phyloP scores from a whole-genome alignment of 1,140 invertebrate genomes.

The Cydia pomonella region DNA sequence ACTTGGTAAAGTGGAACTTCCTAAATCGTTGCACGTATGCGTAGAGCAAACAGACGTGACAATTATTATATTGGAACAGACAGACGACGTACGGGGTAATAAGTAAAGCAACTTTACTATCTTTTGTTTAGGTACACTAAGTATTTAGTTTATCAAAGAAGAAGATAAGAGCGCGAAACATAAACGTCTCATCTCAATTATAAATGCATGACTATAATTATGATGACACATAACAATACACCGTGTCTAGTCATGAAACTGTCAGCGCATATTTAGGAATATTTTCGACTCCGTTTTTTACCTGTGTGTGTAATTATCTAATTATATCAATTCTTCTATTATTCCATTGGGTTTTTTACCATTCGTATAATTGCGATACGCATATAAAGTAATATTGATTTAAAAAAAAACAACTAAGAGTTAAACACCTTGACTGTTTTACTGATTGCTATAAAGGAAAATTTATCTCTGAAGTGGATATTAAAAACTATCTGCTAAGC shows the following conservation, averaged over 20 bases:
- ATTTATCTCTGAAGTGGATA: not conserved
- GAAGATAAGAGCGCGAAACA: not conserved
- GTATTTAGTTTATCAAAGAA: not conserved
- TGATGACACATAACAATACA: no score
- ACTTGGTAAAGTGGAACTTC: not conserved
- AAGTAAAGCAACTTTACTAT: not conserved
- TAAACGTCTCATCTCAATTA: no score
- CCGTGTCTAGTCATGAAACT: no score
- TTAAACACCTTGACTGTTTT: not conserved
- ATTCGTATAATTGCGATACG: no score
- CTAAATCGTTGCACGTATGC: slow-evolving; percentile 19
- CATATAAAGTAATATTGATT: no score
- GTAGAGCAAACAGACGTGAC: slow-evolving; percentile 37
- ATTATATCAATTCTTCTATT: no score
- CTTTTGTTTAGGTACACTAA: not conserved
- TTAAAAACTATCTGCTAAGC: slow-evolving; percentile 39
- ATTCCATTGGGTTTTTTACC: no score
- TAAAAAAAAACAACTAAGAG: not conserved
- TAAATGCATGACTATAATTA: no score
- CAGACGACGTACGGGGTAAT: slow-evolving; percentile 7
- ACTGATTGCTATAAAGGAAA: not conserved
- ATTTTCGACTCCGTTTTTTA: no score
- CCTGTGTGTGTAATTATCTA: no score
- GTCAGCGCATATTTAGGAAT: no score
- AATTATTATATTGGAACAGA: slow-evolving; percentile 25